Conservation (phyloP, 2,113 vertebrate genomes). For the Tetrao urogallus region DNA sequence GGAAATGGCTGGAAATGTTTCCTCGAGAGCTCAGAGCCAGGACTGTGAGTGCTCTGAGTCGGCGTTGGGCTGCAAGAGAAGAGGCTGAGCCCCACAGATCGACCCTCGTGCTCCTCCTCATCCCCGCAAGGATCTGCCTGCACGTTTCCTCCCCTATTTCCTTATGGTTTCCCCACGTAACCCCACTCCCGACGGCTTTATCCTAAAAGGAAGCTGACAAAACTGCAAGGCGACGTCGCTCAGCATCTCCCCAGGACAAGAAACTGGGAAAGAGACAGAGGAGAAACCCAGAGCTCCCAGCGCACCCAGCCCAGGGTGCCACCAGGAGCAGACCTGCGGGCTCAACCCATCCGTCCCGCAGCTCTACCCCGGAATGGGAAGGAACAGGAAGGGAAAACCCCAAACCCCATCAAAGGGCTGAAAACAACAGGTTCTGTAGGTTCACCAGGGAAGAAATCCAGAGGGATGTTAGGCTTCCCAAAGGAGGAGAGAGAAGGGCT, state of each 20-base stretch:
- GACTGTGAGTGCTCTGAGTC: fast-evolving
- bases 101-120: fast-evolving
- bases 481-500: not conserved
- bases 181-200: not conserved
- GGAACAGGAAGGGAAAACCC: not conserved
- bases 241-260: not conserved
- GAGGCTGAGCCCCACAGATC: too few relatives aligned
- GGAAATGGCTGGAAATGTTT: not conserved
- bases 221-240: not conserved
- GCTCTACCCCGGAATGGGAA: not conserved
- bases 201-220: not conserved
- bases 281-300: not conserved
- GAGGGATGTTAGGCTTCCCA: not conserved
- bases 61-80: fast-evolving
- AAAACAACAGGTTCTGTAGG: not conserved
- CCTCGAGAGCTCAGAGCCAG: not conserved
- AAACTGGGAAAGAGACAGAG: not conserved
- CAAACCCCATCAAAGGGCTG: not conserved
- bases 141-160: not conserved
- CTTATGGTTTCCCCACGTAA: not conserved
- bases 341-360: fast-evolving
- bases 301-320: not conserved
- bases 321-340: not conserved
- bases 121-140: not conserved
- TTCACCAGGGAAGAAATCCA: not conserved